These are phyloP conservation scores for Chrysolina americana DNA, from an alignment of 2,888 invertebrate genomes.

Conservation along the genomic window DNA sequence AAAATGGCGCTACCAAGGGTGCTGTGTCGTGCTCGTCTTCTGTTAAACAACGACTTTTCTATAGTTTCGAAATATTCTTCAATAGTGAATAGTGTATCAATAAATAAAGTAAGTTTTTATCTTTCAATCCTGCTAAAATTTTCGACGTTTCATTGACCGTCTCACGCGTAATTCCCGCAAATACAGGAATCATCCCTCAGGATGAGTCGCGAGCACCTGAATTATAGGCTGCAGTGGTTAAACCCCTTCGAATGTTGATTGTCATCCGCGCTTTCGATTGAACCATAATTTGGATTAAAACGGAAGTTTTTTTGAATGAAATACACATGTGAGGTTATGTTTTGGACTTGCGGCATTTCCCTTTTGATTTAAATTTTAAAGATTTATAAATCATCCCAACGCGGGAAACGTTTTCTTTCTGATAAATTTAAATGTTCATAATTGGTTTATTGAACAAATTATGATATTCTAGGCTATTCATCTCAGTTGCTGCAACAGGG, in stretches of 20 bases:
- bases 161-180: background rate
- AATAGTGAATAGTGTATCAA: constrained; percentile 61
- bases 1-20: constrained; percentile 69
- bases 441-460: background rate
- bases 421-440: background rate
- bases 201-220: constrained; percentile 8
- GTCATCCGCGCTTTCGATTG: background rate
- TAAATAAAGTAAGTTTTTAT: constrained; percentile 66
- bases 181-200: constrained; percentile 12
- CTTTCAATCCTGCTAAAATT: constrained; percentile 18
- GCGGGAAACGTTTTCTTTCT: background rate
- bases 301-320: background rate
- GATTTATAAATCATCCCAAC: background rate
- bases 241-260: constrained; percentile 16
- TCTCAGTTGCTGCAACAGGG: background rate
- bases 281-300: background rate
- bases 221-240: constrained; percentile 18
- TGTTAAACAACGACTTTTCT: constrained; percentile 66
- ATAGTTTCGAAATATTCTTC: constrained; percentile 64
- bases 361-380: background rate
- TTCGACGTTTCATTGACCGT: background rate
- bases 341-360: constrained; percentile 15
- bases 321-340: constrained; percentile 28
- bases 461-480: background rate
- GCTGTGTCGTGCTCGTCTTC: constrained; percentile 66